These are phyloP conservation scores for Tapirus terrestris DNA, from an alignment of 2,113 vertebrate species.

Conservation along the genomic window DNA sequence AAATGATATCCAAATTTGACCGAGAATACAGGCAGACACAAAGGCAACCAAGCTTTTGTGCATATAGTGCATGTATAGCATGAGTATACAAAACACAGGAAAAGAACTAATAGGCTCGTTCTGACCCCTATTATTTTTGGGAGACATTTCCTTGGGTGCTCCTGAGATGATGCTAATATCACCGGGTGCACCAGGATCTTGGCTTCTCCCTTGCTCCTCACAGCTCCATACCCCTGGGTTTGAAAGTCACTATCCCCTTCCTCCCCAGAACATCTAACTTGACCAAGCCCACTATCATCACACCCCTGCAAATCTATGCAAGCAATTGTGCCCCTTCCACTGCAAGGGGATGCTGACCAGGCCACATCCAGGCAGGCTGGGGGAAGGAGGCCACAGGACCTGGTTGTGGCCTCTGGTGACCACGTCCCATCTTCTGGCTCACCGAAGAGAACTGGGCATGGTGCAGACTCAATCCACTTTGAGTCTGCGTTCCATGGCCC, in stretches of 20 bases:
- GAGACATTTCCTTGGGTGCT: background rate
- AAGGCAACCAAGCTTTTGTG: slow-evolving; percentile 86
- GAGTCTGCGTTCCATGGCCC: background rate
- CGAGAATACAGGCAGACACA: slow-evolving; percentile 84
- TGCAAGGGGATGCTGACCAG: background rate
- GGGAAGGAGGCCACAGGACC: background rate
- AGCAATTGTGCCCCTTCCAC: background rate
- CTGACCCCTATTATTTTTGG: slow-evolving; percentile 49
- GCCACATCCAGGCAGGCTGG: background rate
- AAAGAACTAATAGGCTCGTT: slow-evolving; percentile 76
- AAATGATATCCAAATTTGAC: slow-evolving; percentile 79
- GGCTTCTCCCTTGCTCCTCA: background rate
- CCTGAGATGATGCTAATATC: background rate
- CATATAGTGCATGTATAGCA: slow-evolving; percentile 69
- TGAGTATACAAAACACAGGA: slow-evolving; percentile 55
- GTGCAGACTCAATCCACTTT: background rate
- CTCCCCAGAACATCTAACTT: background rate
- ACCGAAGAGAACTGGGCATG: slow-evolving; percentile 45
- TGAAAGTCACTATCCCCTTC: background rate
- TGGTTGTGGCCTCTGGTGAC: background rate
- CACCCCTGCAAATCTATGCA: background rate
- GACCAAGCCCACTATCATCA: background rate
- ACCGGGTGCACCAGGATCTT: background rate
- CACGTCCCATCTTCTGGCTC: background rate
- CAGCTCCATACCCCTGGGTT: background rate